Conservation (phyloP, 2,797 vertebrate species). For the Lindbergichthys nudifrons region DNA sequence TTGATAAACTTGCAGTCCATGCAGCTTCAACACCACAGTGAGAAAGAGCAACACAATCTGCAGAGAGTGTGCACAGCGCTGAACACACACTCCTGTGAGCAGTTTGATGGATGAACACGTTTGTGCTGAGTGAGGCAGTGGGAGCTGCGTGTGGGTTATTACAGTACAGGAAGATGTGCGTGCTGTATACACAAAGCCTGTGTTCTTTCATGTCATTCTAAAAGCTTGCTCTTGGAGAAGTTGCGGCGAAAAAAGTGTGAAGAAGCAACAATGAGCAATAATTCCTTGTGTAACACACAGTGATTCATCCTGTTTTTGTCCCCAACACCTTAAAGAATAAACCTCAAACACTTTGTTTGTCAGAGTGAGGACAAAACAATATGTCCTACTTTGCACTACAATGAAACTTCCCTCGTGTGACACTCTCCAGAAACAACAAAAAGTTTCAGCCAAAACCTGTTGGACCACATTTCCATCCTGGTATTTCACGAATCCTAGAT, state of each 20-base stretch:
- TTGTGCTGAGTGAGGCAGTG: constrained; percentile 57
- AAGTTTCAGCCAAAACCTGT: constrained; percentile 74
- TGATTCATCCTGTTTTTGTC: constrained; percentile 50
- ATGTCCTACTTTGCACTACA: constrained; percentile 63
- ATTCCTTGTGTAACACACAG: not conserved
- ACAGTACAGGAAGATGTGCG: constrained; percentile 27
- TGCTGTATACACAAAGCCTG: not conserved
- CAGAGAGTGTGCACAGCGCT: constrained; percentile 21
- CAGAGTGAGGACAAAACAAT: constrained; percentile 19
- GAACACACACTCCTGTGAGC: constrained; percentile 22
- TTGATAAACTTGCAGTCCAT: constrained; percentile 35
- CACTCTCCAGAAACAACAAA: constrained; percentile 35
- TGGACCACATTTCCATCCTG: constrained; percentile 57
- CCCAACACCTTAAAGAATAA: constrained; percentile 45
- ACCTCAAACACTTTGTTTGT: constrained; percentile 48
- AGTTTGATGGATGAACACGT: constrained; percentile 53
- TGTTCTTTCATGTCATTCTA: constrained; percentile 20
- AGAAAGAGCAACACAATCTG: constrained; percentile 10
- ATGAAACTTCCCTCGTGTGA: constrained; percentile 50
- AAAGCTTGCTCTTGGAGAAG: constrained; percentile 6
- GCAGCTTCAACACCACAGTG: constrained; percentile 13
- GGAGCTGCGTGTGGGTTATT: constrained; percentile 45
- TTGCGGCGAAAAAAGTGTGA: constrained; percentile 12
- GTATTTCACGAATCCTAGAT: constrained; percentile 65
- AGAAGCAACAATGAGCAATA: constrained; percentile 33